Percentiles rank a stretch among this genome's conserved stretches.
Conservation (phyloP, 2,113 vertebrate genomes). For the Entelurus aequoreus region DNA sequence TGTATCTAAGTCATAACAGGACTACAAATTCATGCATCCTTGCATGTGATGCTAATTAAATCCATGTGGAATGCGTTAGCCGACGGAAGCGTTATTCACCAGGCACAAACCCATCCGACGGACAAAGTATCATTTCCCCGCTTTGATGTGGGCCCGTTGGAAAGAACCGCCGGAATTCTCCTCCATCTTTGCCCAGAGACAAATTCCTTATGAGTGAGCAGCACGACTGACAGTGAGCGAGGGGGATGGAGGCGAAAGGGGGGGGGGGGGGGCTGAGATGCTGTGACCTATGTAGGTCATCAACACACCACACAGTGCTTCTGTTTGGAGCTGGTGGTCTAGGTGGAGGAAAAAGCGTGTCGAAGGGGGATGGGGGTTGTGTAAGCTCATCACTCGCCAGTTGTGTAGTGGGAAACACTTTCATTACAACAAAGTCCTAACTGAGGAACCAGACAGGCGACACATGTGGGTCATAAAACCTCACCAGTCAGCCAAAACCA, state of each 20-base stretch:
- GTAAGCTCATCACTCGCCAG: too few species aligned
- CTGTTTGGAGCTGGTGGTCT: constrained; percentile 2
- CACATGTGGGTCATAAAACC: too few species aligned
- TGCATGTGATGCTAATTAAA: neutral
- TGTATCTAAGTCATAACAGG: too few species aligned
- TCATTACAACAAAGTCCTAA: too few species aligned
- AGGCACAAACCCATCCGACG: constrained; percentile 15
- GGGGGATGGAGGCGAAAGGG: too few species aligned
- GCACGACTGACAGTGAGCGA: constrained; percentile 15
- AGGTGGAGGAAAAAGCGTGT: neutral
- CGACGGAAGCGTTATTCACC: neutral
- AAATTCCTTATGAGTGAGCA: constrained; percentile 11
- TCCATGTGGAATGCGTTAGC: neutral
- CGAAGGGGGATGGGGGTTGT: too few species aligned
- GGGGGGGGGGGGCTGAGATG: neutral
- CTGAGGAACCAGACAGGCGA: too few species aligned
- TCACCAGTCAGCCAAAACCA: too few species aligned
- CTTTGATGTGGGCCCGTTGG: constrained; percentile 11
- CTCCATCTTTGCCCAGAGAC: neutral
- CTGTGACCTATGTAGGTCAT: constrained; percentile 41
- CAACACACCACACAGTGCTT: constrained; percentile 11
- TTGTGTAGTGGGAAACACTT: too few species aligned
- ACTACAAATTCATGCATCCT: too few species aligned
- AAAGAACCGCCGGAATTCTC: constrained; percentile 12
- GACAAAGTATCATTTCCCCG: neutral